Percentiles rank a stretch among this genome's conserved stretches.
Evolutionary conservation across 1,140 invertebrate genomes (phyloP).

Genomic region (Formica selysi): DNA sequence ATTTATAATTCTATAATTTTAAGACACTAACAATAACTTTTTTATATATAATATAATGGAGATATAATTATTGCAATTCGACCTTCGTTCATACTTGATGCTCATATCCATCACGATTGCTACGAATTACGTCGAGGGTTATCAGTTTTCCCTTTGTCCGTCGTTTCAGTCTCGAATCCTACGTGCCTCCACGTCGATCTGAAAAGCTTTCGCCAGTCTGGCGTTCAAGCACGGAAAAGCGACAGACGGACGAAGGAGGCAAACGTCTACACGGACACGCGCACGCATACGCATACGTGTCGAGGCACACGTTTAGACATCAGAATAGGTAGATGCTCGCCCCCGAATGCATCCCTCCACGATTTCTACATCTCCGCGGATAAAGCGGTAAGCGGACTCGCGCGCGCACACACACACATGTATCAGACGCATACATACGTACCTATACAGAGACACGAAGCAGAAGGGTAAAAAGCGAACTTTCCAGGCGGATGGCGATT

Average conservation of each 20-base stretch:
- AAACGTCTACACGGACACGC: conserved; percentile 64
- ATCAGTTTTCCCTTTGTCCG: conserved; percentile 61
- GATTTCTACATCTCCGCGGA: conserved; percentile 74
- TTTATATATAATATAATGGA: no score
- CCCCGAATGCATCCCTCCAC: conserved; percentile 50
- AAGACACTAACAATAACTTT: not conserved
- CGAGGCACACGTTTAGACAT: conserved; percentile 57
- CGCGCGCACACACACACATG: not conserved
- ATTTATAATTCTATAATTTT: not conserved
- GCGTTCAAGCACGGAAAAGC: conserved; percentile 68
- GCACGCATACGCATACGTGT: conserved; percentile 53
- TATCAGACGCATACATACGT: not conserved
- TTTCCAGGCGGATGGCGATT: conserved; percentile 80
- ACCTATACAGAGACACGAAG: conserved; percentile 52
- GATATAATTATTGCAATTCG: conserved; percentile 22
- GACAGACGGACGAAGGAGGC: conserved; percentile 68
- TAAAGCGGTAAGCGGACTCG: conserved; percentile 66
- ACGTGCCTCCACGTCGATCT: conserved; percentile 69
- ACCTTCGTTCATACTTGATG: not conserved
- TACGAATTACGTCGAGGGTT: conserved; percentile 68
- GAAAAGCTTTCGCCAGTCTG: conserved; percentile 68
- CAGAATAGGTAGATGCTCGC: conserved; percentile 64
- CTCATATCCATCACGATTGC: conserved; percentile 27
- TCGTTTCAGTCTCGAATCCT: conserved; percentile 54
- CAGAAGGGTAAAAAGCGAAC: conserved; percentile 76